A percentile compares a stretch with the other conserved stretches of the same genome.
These are phyloP conservation scores for Drosophila erecta DNA, from an alignment of 1,140 invertebrate genomes.

Conservation along the genomic window DNA sequence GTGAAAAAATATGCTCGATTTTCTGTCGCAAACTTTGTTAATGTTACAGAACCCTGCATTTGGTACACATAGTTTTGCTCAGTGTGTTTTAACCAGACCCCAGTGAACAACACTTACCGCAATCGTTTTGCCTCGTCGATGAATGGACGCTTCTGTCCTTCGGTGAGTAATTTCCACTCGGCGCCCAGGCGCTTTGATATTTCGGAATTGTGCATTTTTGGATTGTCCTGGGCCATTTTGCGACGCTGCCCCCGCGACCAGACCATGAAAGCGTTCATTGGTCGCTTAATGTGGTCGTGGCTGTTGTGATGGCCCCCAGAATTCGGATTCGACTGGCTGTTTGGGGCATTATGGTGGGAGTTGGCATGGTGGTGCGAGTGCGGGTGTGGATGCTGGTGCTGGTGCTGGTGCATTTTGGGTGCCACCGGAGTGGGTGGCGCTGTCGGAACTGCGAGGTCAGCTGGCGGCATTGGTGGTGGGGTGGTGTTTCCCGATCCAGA, in stretches of 20 bases:
- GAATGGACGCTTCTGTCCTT: constrained; percentile 96
- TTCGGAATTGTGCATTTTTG: constrained; percentile 98
- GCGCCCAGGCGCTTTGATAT: constrained; percentile 95
- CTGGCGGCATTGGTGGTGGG: constrained; percentile 27
- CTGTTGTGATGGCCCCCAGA: constrained; percentile 54
- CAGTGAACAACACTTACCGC: constrained; percentile 88
- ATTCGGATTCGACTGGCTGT: constrained; percentile 28
- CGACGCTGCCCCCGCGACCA: constrained; percentile 95
- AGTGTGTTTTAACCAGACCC: constrained; percentile 11
- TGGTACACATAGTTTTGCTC: not conserved
- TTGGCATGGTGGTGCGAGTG: not conserved
- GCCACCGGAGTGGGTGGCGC: constrained; percentile 36
- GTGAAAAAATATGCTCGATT: too few relatives aligned
- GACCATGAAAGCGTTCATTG: constrained; percentile 98
- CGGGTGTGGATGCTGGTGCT: constrained; percentile 10
- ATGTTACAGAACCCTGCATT: too few relatives aligned
- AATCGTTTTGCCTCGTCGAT: constrained; percentile 98
- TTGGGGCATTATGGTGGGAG: constrained; percentile 4
- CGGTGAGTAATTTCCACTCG: constrained; percentile 95
- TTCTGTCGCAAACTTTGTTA: too few relatives aligned
- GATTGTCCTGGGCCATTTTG: constrained; percentile 99
- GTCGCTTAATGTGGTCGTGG: constrained; percentile 93
- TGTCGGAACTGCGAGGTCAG: constrained; percentile 37
- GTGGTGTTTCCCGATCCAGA: constrained; percentile 9
- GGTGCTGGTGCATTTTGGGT: constrained; percentile 48